phyloP scores from a whole-genome alignment of 2,113 vertebrate species.

The Sapajus apella region DNA sequence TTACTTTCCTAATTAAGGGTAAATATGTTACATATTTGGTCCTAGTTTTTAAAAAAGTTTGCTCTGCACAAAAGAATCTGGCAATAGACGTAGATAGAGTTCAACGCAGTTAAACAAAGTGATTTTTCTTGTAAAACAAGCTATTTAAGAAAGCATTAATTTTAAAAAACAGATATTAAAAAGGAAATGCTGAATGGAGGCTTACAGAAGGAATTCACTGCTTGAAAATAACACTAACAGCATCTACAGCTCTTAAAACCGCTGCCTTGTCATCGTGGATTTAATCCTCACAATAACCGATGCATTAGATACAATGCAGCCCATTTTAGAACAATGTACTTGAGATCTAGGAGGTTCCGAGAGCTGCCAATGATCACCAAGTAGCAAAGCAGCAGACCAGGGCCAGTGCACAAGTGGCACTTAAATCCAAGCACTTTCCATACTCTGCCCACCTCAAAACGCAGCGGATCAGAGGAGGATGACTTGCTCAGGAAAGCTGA shows the following conservation, averaged over 20 bases:
- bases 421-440: background rate
- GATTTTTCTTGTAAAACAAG: background rate
- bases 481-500: background rate
- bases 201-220: background rate
- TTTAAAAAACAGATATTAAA: background rate
- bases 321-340: background rate
- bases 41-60: background rate
- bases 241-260: constrained; percentile 16
- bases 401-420: background rate
- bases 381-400: background rate
- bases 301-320: background rate
- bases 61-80: background rate
- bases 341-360: background rate
- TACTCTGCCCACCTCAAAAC: background rate
- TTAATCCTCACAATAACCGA: background rate
- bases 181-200: background rate
- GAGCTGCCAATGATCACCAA: background rate
- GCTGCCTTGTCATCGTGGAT: background rate
- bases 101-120: background rate
- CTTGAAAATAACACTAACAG: background rate
- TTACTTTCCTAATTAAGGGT: background rate
- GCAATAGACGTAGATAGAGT: background rate
- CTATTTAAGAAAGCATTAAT: background rate
- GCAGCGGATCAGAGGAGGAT: background rate
- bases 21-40: background rate